Conservation (phyloP, 2,888 invertebrate genomes). For the Tryphoninae sp. region DNA sequence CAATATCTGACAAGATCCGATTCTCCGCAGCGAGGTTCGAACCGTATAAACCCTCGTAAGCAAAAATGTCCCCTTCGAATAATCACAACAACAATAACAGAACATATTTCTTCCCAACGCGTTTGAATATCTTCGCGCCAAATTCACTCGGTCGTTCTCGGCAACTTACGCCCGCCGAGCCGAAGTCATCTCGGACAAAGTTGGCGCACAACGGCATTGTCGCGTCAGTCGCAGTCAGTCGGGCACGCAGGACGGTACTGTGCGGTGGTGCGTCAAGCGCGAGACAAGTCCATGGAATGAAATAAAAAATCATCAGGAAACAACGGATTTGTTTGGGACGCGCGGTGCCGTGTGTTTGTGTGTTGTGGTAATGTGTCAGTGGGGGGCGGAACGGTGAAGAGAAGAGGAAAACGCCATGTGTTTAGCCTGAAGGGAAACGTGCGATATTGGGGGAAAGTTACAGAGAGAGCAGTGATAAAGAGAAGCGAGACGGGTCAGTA, state of each 20-base stretch:
- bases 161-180: not conserved
- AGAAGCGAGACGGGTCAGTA: not conserved
- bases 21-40: no score
- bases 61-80: no score
- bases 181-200: not conserved
- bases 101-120: not conserved
- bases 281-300: constrained; percentile 53
- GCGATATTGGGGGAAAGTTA: not conserved
- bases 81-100: not conserved
- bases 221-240: constrained; percentile 65
- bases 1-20: no score
- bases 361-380: not conserved
- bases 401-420: constrained; percentile 36
- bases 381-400: constrained; percentile 2
- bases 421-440: constrained; percentile 42
- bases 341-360: constrained; percentile 24
- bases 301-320: constrained; percentile 34
- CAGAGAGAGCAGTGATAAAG: not conserved
- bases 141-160: constrained; percentile 38
- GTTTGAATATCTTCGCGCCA: constrained; percentile 38
- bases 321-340: constrained; percentile 25
- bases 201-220: constrained; percentile 49
- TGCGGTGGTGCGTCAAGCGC: constrained; percentile 57
- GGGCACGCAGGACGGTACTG: constrained; percentile 61
- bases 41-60: no score